Evolutionary conservation across 1,140 invertebrate species (phyloP).

Genomic region (Eumeta japonica): DNA sequence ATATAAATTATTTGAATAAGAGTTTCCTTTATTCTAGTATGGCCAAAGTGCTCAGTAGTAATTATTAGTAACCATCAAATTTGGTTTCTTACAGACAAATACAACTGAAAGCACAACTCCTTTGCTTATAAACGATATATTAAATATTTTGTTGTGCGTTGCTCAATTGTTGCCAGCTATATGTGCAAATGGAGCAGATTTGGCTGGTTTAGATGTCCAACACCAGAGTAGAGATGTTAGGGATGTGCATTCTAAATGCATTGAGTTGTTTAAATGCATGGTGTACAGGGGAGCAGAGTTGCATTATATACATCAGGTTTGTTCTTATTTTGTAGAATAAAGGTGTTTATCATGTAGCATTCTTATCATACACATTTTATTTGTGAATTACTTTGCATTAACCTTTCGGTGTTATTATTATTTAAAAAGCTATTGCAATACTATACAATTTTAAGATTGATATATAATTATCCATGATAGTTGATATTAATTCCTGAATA

Average conservation of each 20-base stretch:
- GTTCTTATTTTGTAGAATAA: conserved; percentile 5
- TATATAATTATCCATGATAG: too few species aligned
- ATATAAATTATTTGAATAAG: too few species aligned
- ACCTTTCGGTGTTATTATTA: not conserved
- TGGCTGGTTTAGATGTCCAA: conserved; percentile 59
- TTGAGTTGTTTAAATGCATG: conserved; percentile 69
- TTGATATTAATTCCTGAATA: too few species aligned
- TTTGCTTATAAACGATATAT: conserved; percentile 67
- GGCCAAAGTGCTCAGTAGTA: too few species aligned
- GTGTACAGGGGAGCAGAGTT: conserved; percentile 70
- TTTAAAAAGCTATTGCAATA: not conserved
- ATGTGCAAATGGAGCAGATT: conserved; percentile 62
- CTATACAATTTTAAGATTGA: too few species aligned
- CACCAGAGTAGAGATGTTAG: conserved; percentile 64
- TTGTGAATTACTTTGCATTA: too few species aligned
- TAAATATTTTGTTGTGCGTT: conserved; percentile 71
- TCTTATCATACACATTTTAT: too few species aligned
- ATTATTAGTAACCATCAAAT: too few species aligned
- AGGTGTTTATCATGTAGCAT: conserved; percentile 1
- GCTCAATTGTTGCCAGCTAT: conserved; percentile 66
- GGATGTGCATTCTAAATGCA: conserved; percentile 77
- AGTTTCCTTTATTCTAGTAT: too few species aligned
- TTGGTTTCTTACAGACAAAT: conserved; percentile 48
- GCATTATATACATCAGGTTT: conserved; percentile 71
- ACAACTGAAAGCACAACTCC: conserved; percentile 63